These are phyloP conservation scores for Hydrocynus forskahlii DNA, from an alignment of 2,797 vertebrate species.

Conservation along the genomic window DNA sequence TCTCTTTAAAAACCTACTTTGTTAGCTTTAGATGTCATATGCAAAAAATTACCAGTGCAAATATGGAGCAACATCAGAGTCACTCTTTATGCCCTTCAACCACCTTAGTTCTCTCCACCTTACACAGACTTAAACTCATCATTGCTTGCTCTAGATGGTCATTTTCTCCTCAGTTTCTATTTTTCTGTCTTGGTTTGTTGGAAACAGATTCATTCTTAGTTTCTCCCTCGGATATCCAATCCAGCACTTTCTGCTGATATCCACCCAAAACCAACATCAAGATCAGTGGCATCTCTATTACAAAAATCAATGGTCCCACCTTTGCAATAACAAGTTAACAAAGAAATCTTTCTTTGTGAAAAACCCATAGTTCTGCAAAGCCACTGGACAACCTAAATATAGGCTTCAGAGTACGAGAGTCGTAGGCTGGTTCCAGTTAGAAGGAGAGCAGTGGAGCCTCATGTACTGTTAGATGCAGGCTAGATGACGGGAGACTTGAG, in stretches of 20 bases:
- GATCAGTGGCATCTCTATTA: too few relatives aligned
- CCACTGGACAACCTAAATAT: background rate
- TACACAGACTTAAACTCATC: background rate
- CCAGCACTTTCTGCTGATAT: too few relatives aligned
- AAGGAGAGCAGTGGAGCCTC: background rate
- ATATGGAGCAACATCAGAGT: background rate
- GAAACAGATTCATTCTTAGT: too few relatives aligned
- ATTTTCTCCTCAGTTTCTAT: background rate
- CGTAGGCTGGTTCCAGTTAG: background rate
- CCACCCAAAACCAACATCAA: too few relatives aligned
- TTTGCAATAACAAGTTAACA: background rate
- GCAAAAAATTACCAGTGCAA: background rate
- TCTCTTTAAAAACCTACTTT: background rate
- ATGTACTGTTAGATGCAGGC: conserved; percentile 10
- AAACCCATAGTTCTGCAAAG: conserved; percentile 3
- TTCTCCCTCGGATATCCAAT: too few relatives aligned
- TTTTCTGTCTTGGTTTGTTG: background rate
- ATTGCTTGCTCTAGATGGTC: background rate
- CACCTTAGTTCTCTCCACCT: background rate
- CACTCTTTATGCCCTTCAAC: background rate
- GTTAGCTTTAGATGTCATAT: background rate
- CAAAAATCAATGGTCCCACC: background rate
- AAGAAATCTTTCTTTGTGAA: background rate
- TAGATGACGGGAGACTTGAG: background rate
- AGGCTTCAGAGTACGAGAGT: background rate